phyloP scores from a whole-genome alignment of 2,888 invertebrate genomes.

The Geotrupes spiniger region DNA sequence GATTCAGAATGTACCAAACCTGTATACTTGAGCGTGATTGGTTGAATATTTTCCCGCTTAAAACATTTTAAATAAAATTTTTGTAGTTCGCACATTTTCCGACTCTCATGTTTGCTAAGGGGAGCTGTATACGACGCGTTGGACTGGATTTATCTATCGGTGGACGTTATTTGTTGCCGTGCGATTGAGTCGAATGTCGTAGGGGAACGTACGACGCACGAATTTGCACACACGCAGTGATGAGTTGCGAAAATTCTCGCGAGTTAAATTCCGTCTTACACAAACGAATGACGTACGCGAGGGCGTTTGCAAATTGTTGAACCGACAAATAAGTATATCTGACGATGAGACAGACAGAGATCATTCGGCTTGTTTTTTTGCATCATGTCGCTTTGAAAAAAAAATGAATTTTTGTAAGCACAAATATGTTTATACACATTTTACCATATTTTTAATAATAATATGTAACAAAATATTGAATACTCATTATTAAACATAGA shows the following conservation, averaged over 20 bases:
- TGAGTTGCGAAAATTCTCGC: too few relatives aligned
- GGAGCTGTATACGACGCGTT: too few relatives aligned
- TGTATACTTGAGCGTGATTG: too few relatives aligned
- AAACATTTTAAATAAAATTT: too few relatives aligned
- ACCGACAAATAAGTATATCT: conserved; percentile 1
- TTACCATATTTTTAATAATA: conserved; percentile 51
- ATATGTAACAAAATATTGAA: conserved; percentile 25
- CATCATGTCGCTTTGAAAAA: conserved; percentile 39
- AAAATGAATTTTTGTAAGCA: conserved; percentile 47
- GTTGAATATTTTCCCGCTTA: too few relatives aligned
- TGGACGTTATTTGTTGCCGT: neutral
- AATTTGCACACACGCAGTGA: neutral
- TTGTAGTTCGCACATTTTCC: too few relatives aligned
- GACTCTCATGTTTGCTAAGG: too few relatives aligned
- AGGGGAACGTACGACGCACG: neutral
- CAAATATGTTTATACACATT: conserved; percentile 51
- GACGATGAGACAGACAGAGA: neutral
- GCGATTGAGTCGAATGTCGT: neutral
- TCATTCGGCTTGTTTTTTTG: conserved; percentile 32
- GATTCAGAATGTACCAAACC: too few relatives aligned
- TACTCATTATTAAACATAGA: conserved; percentile 20
- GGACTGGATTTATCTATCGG: too few relatives aligned
- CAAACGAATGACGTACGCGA: neutral
- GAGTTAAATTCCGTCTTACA: neutral
- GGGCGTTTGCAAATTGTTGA: neutral